A percentile compares a stretch with the other conserved stretches of the same genome.
phyloP scores from a whole-genome alignment of 2,888 invertebrate genomes.

The Agrypnus murinus region DNA sequence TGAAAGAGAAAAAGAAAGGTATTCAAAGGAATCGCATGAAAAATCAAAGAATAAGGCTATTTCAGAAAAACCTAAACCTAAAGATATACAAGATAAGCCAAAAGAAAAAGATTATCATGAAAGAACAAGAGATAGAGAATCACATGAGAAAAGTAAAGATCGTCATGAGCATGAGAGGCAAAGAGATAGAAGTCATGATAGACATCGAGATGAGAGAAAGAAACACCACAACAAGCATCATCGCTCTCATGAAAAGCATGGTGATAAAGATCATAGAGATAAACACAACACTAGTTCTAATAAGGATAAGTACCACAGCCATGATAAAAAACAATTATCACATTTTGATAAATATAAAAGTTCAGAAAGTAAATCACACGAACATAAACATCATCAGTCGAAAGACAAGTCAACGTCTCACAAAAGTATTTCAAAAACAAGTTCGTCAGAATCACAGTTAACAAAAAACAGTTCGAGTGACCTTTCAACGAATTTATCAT shows the following conservation, averaged over 20 bases:
- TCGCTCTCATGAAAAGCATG: conserved; percentile 50
- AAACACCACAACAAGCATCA: conserved; percentile 48
- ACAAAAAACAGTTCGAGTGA: not conserved
- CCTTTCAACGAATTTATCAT: not conserved
- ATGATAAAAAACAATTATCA: conserved; percentile 47
- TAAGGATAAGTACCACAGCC: conserved; percentile 46
- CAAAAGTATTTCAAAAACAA: not conserved
- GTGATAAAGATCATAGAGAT: conserved; percentile 50
- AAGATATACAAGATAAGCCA: conserved; percentile 53
- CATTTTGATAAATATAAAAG: conserved; percentile 40
- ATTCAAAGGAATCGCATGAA: conserved; percentile 57
- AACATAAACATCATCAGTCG: conserved; percentile 36
- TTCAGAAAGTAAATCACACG: conserved; percentile 28
- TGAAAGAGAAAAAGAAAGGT: conserved; percentile 56
- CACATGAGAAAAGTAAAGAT: conserved; percentile 32
- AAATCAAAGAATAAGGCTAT: conserved; percentile 36
- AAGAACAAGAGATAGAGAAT: conserved; percentile 52
- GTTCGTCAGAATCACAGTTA: not conserved
- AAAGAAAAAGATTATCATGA: conserved; percentile 52
- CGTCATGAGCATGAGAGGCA: conserved; percentile 51
- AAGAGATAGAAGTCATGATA: conserved; percentile 29
- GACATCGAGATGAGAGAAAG: conserved; percentile 46
- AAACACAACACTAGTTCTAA: conserved; percentile 47
- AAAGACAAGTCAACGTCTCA: conserved; percentile 25
- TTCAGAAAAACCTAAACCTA: conserved; percentile 46